Conservation (phyloP, 2,113 vertebrate species). For the Sminthopsis crassicaudata region DNA sequence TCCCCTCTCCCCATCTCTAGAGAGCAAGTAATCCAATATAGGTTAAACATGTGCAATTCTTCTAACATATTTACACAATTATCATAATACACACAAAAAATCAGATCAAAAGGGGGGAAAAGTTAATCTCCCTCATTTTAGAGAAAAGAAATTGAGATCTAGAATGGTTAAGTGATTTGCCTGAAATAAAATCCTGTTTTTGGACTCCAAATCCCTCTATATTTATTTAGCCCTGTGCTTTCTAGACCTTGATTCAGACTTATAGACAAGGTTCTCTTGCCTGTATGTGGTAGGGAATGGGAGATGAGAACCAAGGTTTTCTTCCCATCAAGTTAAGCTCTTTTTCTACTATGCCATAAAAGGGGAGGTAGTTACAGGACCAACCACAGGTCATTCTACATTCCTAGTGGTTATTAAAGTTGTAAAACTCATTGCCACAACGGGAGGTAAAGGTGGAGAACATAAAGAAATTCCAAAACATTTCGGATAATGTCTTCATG, state of each 20-base stretch:
- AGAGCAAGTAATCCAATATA: too few relatives aligned
- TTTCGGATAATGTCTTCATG: neutral
- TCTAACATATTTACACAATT: too few relatives aligned
- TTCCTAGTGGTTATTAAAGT: neutral
- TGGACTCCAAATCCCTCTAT: neutral
- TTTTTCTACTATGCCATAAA: neutral
- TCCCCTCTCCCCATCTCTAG: too few relatives aligned
- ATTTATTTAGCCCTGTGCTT: neutral
- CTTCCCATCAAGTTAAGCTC: neutral
- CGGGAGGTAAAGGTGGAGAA: neutral
- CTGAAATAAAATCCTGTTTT: neutral
- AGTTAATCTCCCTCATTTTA: neutral
- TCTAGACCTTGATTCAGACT: neutral
- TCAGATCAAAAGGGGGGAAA: too few relatives aligned
- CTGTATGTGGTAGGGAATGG: neutral
- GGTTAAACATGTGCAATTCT: too few relatives aligned
- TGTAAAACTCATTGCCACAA: neutral
- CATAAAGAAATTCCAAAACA: neutral
- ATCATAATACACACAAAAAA: too few relatives aligned
- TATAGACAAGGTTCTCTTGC: neutral
- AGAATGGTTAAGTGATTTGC: neutral
- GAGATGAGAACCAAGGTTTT: neutral
- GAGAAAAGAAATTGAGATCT: neutral
- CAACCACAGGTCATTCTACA: neutral
- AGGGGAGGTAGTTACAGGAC: neutral